Conservation (phyloP, 2,797 vertebrate species). For the Danio albolineatus region DNA sequence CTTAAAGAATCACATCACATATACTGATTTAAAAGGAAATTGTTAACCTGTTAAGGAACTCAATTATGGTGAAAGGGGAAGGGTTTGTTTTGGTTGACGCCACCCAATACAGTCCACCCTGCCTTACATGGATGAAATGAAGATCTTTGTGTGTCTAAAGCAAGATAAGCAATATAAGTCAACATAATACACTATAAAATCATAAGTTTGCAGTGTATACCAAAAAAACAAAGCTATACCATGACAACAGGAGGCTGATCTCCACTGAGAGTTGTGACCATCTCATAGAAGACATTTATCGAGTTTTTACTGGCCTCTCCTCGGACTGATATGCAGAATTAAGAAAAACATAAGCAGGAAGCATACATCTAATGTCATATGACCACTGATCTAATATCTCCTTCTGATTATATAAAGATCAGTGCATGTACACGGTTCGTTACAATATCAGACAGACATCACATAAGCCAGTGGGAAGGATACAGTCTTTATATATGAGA, state of each 20-base stretch:
- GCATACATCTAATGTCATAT: not conserved
- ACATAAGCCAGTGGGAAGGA: conserved; percentile 70
- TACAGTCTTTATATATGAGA: conserved; percentile 92
- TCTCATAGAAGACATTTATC: conserved; percentile 82
- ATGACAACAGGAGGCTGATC: conserved; percentile 89
- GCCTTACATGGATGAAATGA: conserved; percentile 86
- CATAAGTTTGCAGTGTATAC: too few species aligned
- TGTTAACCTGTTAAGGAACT: conserved; percentile 87
- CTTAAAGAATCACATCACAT: not conserved
- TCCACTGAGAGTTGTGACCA: conserved; percentile 81
- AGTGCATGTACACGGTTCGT: not conserved
- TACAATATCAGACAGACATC: not conserved
- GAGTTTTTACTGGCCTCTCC: conserved; percentile 80
- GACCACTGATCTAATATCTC: not conserved
- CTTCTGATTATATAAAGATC: too few species aligned
- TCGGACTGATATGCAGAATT: conserved; percentile 73
- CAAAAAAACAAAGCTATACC: conserved; percentile 71
- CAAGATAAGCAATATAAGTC: not conserved
- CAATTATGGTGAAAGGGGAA: conserved; percentile 86
- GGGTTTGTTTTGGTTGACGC: conserved; percentile 75
- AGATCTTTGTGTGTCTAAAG: conserved; percentile 79
- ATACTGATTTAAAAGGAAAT: not conserved
- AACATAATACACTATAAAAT: not conserved
- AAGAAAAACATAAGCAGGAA: conserved; percentile 50
- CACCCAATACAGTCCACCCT: conserved; percentile 88